A percentile compares a stretch with the other conserved stretches of the same genome.
These are phyloP conservation scores for Spodoptera frugiperda DNA, from an alignment of 1,140 invertebrate species.

Conservation along the genomic window DNA sequence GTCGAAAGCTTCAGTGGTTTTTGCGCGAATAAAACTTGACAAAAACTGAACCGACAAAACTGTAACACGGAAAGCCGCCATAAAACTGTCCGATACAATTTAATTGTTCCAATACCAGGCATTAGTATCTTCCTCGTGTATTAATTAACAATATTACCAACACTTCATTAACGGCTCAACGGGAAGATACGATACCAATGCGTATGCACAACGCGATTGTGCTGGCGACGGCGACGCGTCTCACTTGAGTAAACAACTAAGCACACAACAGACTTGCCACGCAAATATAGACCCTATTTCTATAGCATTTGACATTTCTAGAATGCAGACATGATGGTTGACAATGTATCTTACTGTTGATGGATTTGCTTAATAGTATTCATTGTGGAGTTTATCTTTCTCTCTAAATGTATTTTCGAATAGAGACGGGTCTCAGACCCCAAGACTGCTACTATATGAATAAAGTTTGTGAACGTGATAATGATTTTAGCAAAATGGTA, in stretches of 20 bases:
- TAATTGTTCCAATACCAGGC: background rate
- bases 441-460: no score
- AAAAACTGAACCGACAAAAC: no score
- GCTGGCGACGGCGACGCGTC: constrained; percentile 15
- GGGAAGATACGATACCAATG: constrained; percentile 23
- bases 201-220: constrained; percentile 16
- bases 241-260: constrained; percentile 34
- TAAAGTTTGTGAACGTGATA: no score
- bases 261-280: background rate
- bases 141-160: constrained; percentile 30
- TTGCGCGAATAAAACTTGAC: no score
- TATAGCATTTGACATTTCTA: background rate
- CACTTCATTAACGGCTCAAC: constrained; percentile 27
- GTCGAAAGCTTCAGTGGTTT: no score
- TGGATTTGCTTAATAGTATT: constrained; percentile 34
- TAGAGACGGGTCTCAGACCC: background rate
- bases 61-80: background rate
- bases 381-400: background rate
- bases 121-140: constrained; percentile 33
- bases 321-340: background rate
- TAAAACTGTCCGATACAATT: constrained; percentile 8
- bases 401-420: constrained; percentile 5
- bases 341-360: constrained; percentile 1
- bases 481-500: no score
- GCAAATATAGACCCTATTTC: background rate